Percentiles rank a stretch among this genome's conserved stretches.
Conservation (phyloP, 2,113 vertebrate genomes). For the Mungos mungo region DNA sequence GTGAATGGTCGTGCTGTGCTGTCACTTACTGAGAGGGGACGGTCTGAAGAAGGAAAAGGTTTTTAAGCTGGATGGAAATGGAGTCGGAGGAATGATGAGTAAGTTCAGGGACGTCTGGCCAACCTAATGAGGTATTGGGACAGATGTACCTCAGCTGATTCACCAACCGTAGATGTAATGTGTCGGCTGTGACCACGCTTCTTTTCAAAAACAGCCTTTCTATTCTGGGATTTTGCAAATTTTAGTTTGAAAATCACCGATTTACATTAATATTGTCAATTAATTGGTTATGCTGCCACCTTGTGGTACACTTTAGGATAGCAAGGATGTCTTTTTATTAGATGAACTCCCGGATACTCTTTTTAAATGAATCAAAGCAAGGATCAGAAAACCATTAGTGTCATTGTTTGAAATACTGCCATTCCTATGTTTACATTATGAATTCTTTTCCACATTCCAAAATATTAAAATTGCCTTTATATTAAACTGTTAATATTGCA, state of each 20-base stretch:
- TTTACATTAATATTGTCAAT: slow-evolving; percentile 51
- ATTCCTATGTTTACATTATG: background rate
- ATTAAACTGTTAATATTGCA: slow-evolving; percentile 15
- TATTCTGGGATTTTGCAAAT: slow-evolving; percentile 22
- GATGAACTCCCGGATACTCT: background rate
- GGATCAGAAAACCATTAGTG: background rate
- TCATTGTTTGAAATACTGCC: background rate
- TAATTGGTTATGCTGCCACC: slow-evolving; percentile 69
- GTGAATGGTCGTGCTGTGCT: background rate
- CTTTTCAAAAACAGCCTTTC: slow-evolving; percentile 18
- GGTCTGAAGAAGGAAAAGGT: background rate
- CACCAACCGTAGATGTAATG: background rate
- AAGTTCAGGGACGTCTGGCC: slow-evolving; percentile 11
- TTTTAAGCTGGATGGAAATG: slow-evolving; percentile 21
- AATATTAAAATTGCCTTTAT: background rate
- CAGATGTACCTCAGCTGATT: background rate
- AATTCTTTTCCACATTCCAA: background rate
- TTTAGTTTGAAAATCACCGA: slow-evolving; percentile 50
- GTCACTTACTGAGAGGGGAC: background rate
- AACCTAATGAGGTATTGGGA: background rate
- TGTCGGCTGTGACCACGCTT: background rate
- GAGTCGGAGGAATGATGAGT: background rate
- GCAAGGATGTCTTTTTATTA: slow-evolving; percentile 18
- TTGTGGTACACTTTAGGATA: slow-evolving; percentile 60
- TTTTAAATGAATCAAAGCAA: slow-evolving; percentile 4